Conservation (phyloP, 2,113 vertebrate species). For the Ailurus styani region DNA sequence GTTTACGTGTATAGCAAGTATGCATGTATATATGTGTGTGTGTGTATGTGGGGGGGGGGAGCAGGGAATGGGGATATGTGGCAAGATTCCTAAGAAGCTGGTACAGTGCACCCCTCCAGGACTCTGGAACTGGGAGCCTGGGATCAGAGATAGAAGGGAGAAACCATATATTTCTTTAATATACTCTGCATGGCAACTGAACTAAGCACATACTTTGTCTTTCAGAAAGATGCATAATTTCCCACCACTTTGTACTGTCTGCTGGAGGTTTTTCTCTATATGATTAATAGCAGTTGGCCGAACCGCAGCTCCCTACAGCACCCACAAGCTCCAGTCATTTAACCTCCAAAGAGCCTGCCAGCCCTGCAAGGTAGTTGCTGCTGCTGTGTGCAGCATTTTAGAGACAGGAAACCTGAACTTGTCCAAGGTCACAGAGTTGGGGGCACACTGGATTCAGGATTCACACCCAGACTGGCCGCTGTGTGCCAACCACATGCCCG, state of each 20-base stretch:
- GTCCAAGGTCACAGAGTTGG: neutral
- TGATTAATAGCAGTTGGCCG: neutral
- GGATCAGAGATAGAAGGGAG: neutral
- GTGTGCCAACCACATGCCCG: neutral
- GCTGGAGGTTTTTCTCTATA: neutral
- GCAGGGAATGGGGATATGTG: neutral
- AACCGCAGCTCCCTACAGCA: neutral
- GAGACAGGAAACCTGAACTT: neutral
- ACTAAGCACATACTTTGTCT: neutral
- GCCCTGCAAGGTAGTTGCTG: no score
- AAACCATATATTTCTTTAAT: neutral
- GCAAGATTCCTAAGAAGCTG: neutral
- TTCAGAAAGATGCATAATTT: neutral
- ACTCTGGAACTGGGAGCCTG: neutral
- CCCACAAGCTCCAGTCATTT: neutral
- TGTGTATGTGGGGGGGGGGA: accelerated
- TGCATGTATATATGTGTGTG: no score
- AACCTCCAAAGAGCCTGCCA: neutral
- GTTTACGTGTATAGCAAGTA: no score
- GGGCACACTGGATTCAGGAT: neutral
- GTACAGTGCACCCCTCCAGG: neutral
- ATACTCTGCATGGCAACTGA: neutral
- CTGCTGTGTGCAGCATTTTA: neutral
- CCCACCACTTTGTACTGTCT: neutral
- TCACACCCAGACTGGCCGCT: neutral